Evolutionary conservation across 2,888 invertebrate species (phyloP).

Genomic region (Cantharis rustica): DNA sequence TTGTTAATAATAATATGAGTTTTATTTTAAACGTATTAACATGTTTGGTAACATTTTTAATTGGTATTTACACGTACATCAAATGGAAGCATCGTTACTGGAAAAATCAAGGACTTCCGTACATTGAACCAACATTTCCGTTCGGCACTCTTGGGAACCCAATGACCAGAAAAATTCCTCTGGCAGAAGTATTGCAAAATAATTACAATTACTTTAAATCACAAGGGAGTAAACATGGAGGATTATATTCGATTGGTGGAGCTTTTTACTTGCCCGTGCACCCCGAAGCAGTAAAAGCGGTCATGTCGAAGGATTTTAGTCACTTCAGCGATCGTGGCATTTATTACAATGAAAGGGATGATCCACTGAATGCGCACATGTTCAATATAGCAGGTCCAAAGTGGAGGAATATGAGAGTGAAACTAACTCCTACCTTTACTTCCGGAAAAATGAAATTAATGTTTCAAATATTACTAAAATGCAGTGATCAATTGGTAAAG

Average conservation of each 20-base stretch:
- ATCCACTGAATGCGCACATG: conserved; percentile 62
- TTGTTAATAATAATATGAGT: neutral
- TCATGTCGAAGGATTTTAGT: conserved; percentile 63
- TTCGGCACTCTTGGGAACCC: neutral
- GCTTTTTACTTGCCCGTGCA: conserved; percentile 30
- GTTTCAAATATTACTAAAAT: conserved; percentile 63
- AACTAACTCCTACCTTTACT: conserved; percentile 67
- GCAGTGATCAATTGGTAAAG: conserved; percentile 57
- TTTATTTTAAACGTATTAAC: neutral
- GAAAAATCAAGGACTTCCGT: neutral
- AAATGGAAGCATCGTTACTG: neutral
- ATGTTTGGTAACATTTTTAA: neutral
- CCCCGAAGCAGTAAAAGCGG: conserved; percentile 42
- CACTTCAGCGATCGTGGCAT: conserved; percentile 66
- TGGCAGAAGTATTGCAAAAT: neutral
- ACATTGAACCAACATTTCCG: neutral
- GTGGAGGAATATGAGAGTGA: conserved; percentile 65
- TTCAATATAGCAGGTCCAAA: conserved; percentile 60
- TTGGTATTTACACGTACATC: neutral
- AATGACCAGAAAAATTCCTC: neutral
- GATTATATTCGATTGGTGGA: conserved; percentile 19
- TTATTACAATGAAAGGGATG: conserved; percentile 61
- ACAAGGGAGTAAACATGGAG: conserved; percentile 17
- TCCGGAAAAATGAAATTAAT: conserved; percentile 67
- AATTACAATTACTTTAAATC: conserved; percentile 12